Percentiles rank a stretch among this genome's conserved stretches.
Evolutionary conservation across 2,113 vertebrate species (phyloP).

Genomic region (Dasypus novemcinctus): DNA sequence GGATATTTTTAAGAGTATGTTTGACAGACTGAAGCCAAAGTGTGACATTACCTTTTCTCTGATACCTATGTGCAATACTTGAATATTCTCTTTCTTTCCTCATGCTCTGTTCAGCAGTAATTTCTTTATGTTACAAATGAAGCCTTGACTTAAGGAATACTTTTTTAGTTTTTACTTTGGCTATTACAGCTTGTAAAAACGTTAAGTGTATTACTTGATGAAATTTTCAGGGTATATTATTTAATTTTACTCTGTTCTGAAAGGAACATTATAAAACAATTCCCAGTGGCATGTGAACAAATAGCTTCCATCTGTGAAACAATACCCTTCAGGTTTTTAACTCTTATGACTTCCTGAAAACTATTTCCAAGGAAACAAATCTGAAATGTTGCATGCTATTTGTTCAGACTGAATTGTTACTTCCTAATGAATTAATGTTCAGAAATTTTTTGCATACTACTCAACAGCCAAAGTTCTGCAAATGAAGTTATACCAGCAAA

Average conservation of each 20-base stretch:
- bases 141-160: neutral
- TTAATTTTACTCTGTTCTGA: slow-evolving; percentile 42
- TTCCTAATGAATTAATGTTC: neutral
- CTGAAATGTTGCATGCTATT: neutral
- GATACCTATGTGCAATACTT: neutral
- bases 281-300: slow-evolving; percentile 33
- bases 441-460: neutral
- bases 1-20: neutral
- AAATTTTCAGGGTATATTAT: neutral
- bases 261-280: slow-evolving; percentile 50
- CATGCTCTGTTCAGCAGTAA: neutral
- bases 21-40: neutral
- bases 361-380: slow-evolving; percentile 58
- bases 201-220: neutral
- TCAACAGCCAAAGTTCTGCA: slow-evolving; percentile 7
- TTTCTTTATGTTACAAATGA: neutral
- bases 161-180: neutral
- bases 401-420: neutral
- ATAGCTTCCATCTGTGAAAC: slow-evolving; percentile 63
- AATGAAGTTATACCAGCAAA: slow-evolving; percentile 27
- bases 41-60: neutral
- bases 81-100: neutral
- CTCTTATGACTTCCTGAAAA: slow-evolving; percentile 42
- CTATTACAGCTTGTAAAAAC: neutral
- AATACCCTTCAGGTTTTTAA: slow-evolving; percentile 61